phyloP scores from a whole-genome alignment of 2,113 vertebrate genomes.

The Gulo gulo region DNA sequence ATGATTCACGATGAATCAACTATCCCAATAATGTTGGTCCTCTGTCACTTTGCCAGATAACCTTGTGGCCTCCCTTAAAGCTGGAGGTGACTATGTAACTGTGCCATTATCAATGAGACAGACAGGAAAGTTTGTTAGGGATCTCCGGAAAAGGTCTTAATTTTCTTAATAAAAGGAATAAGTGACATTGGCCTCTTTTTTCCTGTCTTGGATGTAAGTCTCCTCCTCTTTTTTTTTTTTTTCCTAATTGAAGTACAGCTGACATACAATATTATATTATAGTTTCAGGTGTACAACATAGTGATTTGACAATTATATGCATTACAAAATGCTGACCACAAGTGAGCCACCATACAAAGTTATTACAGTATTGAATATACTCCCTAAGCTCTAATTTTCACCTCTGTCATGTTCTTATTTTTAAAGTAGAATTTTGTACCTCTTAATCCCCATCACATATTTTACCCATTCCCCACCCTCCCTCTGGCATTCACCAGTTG shows the following conservation, averaged over 20 bases:
- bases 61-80: not conserved
- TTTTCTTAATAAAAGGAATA: conserved; percentile 11
- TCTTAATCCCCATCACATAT: not conserved
- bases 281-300: not conserved
- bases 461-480: not conserved
- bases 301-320: not conserved
- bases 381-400: not conserved
- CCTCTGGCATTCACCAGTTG: not conserved
- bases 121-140: not conserved
- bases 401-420: not conserved
- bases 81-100: not conserved
- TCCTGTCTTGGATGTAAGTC: not conserved
- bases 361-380: not conserved
- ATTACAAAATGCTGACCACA: not conserved
- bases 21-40: not conserved
- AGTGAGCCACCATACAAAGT: not conserved
- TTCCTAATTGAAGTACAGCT: not conserved
- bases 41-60: not conserved
- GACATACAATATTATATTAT: not conserved
- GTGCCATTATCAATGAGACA: not conserved
- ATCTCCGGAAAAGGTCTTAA: not conserved
- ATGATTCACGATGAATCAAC: not conserved
- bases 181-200: not conserved
- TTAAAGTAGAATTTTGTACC: not conserved
- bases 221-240: not conserved